phyloP scores from a whole-genome alignment of 2,888 invertebrate genomes.

The Pegoplata infirma region DNA sequence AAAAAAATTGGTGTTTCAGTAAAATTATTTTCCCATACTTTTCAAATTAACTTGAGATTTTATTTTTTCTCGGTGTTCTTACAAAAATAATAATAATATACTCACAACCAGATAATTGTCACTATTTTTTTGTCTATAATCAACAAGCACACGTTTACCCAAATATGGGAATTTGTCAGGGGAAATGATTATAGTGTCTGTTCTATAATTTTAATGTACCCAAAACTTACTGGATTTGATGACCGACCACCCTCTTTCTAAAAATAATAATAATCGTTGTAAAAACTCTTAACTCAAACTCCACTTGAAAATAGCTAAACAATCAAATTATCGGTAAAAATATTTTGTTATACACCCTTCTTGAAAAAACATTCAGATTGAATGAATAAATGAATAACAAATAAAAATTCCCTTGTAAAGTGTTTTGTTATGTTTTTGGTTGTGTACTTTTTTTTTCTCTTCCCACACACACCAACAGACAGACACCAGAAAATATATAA shows the following conservation, averaged over 20 bases:
- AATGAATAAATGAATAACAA: no score
- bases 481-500: conserved; percentile 34
- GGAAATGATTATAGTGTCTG: conserved; percentile 59
- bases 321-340: conserved; percentile 60
- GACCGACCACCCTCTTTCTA: conserved; percentile 53
- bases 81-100: neutral
- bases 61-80: neutral
- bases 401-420: conserved; percentile 59
- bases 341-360: conserved; percentile 53
- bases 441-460: no score
- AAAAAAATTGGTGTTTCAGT: neutral
- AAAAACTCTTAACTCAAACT: conserved; percentile 18
- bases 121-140: conserved; percentile 21
- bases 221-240: conserved; percentile 53
- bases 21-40: conserved; percentile 48
- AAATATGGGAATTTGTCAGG: neutral
- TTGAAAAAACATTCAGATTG: conserved; percentile 10
- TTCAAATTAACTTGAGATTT: conserved; percentile 16
- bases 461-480: no score
- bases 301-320: conserved; percentile 56
- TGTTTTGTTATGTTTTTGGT: conserved; percentile 54
- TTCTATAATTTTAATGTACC: conserved; percentile 52
- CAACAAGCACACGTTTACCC: conserved; percentile 23
- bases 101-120: conserved; percentile 29
- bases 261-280: no score